A percentile compares a stretch with the other conserved stretches of the same genome.
Conservation (phyloP, 2,888 invertebrate species). For the Leptogaster cylindrica region DNA sequence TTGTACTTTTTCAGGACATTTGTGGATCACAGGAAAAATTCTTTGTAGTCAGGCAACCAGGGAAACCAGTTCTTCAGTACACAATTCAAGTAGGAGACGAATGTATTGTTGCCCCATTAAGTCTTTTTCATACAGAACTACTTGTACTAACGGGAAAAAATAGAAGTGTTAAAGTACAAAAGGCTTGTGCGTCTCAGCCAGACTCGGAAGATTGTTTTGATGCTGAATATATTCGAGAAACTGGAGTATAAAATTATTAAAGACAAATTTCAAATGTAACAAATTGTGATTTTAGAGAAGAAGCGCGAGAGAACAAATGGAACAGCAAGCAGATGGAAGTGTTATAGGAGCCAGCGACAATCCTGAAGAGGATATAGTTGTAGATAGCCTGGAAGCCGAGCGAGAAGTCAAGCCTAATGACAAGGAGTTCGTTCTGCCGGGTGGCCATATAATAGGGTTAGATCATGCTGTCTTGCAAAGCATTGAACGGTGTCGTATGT, state of each 20-base stretch:
- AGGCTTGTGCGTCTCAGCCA: conserved; percentile 68
- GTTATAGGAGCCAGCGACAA: conserved; percentile 62
- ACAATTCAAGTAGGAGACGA: conserved; percentile 87
- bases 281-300: conserved; percentile 60
- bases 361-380: conserved; percentile 75
- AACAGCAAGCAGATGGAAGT: conserved; percentile 63
- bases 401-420: conserved; percentile 63
- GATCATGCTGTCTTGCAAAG: conserved; percentile 92
- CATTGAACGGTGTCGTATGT: conserved; percentile 84
- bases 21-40: conserved; percentile 87
- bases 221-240: conserved; percentile 89
- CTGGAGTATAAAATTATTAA: conserved; percentile 65
- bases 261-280: not conserved
- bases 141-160: conserved; percentile 78
- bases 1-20: conserved; percentile 66
- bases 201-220: conserved; percentile 95
- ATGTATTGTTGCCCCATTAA: conserved; percentile 87
- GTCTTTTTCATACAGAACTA: conserved; percentile 86
- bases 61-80: conserved; percentile 72
- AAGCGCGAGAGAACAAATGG: conserved; percentile 62
- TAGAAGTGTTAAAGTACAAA: conserved; percentile 77
- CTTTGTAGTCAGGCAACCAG: conserved; percentile 76
- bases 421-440: conserved; percentile 73
- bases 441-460: conserved; percentile 82
- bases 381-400: conserved; percentile 67